These are phyloP conservation scores for Pimephales promelas DNA, from an alignment of 2,113 vertebrate species.

Conservation along the genomic window DNA sequence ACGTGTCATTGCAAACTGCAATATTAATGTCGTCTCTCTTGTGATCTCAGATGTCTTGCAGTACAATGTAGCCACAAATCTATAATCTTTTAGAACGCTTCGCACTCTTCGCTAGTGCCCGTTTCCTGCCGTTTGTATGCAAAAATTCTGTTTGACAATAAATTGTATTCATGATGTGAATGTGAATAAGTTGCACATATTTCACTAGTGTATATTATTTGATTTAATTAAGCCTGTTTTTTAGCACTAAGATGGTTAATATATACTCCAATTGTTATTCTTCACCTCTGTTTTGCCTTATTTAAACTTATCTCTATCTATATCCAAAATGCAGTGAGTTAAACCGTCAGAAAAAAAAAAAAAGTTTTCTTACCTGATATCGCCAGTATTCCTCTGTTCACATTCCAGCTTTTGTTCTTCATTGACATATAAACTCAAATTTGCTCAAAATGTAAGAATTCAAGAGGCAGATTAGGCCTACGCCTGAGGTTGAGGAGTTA, in stretches of 20 bases:
- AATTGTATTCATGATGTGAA: conserved; percentile 17
- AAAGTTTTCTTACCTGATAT: too few relatives aligned
- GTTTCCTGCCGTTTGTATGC: conserved; percentile 21
- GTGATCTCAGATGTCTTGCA: conserved; percentile 53
- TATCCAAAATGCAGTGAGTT: too few relatives aligned
- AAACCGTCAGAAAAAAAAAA: too few relatives aligned
- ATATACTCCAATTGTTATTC: too few relatives aligned
- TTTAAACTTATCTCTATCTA: too few relatives aligned
- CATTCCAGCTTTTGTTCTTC: too few relatives aligned
- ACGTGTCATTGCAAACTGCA: conserved; percentile 34
- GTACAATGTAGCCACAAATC: conserved; percentile 55
- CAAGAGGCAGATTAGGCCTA: too few relatives aligned
- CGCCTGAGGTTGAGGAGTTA: too few relatives aligned
- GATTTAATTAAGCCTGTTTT: neutral
- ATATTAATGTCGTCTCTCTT: conserved; percentile 38
- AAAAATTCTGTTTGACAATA: conserved; percentile 1
- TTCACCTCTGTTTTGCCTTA: too few relatives aligned
- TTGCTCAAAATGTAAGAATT: too few relatives aligned
- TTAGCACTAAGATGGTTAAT: neutral
- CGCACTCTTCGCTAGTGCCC: conserved; percentile 35
- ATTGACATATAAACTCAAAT: too few relatives aligned
- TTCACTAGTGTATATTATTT: neutral
- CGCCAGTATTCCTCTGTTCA: too few relatives aligned
- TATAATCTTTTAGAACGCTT: conserved; percentile 48
- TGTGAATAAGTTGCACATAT: neutral